These are phyloP conservation scores for Gastracanthus pulcherrimus DNA, from an alignment of 2,888 invertebrate genomes.

Conservation along the genomic window DNA sequence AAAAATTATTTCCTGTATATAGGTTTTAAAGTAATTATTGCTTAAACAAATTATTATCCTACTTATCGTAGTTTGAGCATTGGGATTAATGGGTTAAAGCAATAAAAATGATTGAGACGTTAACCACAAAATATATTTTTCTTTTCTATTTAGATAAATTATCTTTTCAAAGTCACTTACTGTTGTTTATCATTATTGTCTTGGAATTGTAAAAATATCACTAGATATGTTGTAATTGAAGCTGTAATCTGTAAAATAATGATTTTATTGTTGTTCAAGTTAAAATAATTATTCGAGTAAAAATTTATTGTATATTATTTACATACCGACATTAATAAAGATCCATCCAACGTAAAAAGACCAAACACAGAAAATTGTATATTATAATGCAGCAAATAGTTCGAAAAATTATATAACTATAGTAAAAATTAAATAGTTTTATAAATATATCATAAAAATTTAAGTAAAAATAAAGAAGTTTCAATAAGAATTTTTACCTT, in stretches of 20 bases:
- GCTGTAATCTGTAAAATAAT: not conserved
- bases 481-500: not conserved
- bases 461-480: not conserved
- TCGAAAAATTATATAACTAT: not conserved
- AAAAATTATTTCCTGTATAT: too few relatives aligned
- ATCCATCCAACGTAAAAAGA: constrained; percentile 26
- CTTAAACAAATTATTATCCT: too few relatives aligned
- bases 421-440: not conserved
- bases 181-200: not conserved
- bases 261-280: too few relatives aligned
- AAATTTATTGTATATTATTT: not conserved
- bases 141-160: too few relatives aligned
- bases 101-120: too few relatives aligned
- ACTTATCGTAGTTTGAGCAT: too few relatives aligned
- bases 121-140: too few relatives aligned
- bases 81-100: too few relatives aligned
- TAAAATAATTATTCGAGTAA: not conserved
- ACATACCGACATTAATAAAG: constrained; percentile 13
- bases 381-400: not conserved
- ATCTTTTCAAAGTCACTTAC: not conserved
- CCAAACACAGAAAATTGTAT: constrained; percentile 9
- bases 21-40: too few relatives aligned
- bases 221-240: not conserved
- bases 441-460: too few relatives aligned
- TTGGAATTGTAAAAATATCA: not conserved